These are phyloP conservation scores for Drosophila sp. DNA, from an alignment of 1,140 invertebrate species.

Conservation along the genomic window DNA sequence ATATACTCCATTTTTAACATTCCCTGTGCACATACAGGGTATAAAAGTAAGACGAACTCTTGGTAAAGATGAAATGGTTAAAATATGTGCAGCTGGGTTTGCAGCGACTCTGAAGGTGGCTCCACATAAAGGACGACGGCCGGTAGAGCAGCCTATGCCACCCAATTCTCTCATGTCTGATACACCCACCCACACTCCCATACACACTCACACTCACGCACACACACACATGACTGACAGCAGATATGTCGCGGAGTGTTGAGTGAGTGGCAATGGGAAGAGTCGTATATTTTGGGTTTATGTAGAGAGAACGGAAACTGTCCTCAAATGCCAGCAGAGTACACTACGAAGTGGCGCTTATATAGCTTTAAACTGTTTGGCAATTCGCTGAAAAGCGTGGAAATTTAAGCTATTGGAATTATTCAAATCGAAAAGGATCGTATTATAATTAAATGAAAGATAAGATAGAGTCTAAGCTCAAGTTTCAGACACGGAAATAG, in stretches of 20 bases:
- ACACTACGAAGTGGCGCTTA: constrained; percentile 17
- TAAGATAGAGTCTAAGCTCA: too few relatives aligned
- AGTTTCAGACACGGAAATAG: too few relatives aligned
- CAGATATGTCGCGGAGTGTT: constrained; percentile 46
- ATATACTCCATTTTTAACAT: background rate
- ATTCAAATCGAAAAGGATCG: too few relatives aligned
- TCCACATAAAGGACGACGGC: constrained; percentile 27
- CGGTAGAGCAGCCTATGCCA: constrained; percentile 31
- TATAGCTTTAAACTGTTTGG: background rate
- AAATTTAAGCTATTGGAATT: too few relatives aligned
- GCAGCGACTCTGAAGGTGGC: constrained; percentile 13
- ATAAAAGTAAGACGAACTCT: constrained; percentile 49
- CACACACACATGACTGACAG: constrained; percentile 38
- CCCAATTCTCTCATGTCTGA: constrained; percentile 21
- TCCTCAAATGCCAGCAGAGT: constrained; percentile 31
- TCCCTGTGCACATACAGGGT: constrained; percentile 11
- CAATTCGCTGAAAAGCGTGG: background rate
- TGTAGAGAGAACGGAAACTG: constrained; percentile 26
- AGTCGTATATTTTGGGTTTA: constrained; percentile 34
- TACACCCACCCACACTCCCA: constrained; percentile 16
- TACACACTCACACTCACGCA: constrained; percentile 4
- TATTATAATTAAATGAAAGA: too few relatives aligned
- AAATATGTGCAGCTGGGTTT: constrained; percentile 50
- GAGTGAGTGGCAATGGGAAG: constrained; percentile 42
- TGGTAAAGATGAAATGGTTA: constrained; percentile 69